Percentiles rank a stretch among this genome's conserved stretches.
phyloP scores from a whole-genome alignment of 2,797 vertebrate genomes.

The Propithecus deckenii region DNA sequence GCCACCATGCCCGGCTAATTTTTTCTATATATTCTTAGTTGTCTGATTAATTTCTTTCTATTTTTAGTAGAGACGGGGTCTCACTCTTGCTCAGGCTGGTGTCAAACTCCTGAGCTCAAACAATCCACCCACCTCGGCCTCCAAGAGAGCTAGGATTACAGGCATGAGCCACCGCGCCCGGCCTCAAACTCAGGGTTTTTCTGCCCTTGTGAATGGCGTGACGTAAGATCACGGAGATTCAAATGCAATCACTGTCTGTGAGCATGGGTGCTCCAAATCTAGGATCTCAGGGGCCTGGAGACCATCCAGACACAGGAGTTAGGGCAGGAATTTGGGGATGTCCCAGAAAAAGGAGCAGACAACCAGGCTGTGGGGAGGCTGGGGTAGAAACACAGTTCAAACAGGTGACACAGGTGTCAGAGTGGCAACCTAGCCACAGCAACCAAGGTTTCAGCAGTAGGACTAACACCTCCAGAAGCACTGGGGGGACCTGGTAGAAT shows the following conservation, averaged over 20 bases:
- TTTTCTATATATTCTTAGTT: too few species aligned
- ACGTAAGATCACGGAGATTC: neutral
- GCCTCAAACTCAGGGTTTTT: neutral
- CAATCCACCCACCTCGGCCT: too few species aligned
- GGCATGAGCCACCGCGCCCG: too few species aligned
- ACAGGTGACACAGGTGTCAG: neutral
- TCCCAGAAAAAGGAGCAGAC: neutral
- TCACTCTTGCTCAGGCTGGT: too few species aligned
- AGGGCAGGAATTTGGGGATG: neutral
- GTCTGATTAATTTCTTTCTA: too few species aligned
- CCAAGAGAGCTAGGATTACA: too few species aligned
- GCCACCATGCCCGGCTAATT: too few species aligned
- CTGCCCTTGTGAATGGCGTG: neutral
- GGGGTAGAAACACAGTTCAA: neutral
- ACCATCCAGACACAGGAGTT: neutral
- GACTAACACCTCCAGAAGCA: neutral
- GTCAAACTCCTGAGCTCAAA: too few species aligned
- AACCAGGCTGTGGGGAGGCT: accelerated
- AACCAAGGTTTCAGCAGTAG: neutral
- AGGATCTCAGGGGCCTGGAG: neutral
- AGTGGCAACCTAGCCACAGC: neutral
- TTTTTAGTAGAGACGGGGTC: too few species aligned
- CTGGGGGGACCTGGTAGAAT: neutral
- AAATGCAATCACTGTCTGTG: neutral
- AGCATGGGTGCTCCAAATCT: neutral